Percentiles rank a stretch among this genome's conserved stretches.
phyloP scores from a whole-genome alignment of 2,797 vertebrate genomes.

The Trachops cirrhosus region DNA sequence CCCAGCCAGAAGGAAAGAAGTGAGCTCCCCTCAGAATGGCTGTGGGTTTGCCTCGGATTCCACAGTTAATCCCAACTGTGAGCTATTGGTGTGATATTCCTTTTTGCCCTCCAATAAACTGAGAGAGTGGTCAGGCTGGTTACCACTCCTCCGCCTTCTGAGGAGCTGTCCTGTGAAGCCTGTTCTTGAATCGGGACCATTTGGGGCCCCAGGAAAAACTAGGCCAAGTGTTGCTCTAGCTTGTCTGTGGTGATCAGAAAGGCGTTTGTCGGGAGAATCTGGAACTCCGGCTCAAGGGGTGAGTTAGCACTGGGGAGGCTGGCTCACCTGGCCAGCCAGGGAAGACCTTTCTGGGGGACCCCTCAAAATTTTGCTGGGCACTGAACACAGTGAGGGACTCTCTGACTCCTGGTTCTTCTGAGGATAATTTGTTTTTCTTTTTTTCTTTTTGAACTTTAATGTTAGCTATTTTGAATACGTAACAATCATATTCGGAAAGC shows the following conservation, averaged over 20 bases:
- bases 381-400: background rate
- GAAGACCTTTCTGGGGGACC: background rate
- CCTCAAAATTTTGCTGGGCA: background rate
- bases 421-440: background rate
- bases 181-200: background rate
- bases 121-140: background rate
- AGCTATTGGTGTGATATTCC: background rate
- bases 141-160: background rate
- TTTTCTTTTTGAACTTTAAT: background rate
- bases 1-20: background rate
- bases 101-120: background rate
- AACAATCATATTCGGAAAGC: background rate
- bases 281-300: rapidly evolving
- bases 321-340: background rate
- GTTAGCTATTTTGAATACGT: background rate
- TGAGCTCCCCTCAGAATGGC: background rate
- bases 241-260: background rate
- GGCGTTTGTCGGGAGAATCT: background rate
- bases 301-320: background rate
- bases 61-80: slow-evolving; percentile 20
- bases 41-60: background rate
- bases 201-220: background rate
- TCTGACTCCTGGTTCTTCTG: background rate
- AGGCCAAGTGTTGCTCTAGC: background rate
- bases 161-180: background rate